Base-by-base conservation (phyloP, 2,113 vertebrate genomes). In the Hippoglossus stenolepis region DNA sequence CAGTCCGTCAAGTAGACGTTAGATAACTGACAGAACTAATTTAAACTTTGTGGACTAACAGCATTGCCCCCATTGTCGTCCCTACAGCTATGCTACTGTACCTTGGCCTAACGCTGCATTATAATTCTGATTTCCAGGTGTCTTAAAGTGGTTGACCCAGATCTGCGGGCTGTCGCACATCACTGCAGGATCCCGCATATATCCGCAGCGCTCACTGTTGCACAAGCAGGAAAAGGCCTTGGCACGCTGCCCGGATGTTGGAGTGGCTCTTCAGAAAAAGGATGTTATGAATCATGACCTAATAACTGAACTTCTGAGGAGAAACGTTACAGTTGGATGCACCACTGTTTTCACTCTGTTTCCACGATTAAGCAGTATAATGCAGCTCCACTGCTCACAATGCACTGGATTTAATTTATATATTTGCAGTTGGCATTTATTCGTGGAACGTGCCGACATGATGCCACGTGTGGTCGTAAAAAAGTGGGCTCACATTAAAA, bases 121-220 rank as follows among this genome's bases (percentile, higher is more conserved):
- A 4, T 28, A 28, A 28, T 28, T 28, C 3, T 28, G 28, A 28
- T 28, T 4, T 28, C 28, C 3, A 28, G 28, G 28, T 5, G 28
- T 28, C 28, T 28, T 28, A 28, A 28, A 28, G 28, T 26, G 28
- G 4, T 13, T 13, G 40, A 43, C 40, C 10, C 40, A 35, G 3
- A 35, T 35, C 31, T 35, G 31, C 26, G 26, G 26, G 26, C 26
- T 2, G 40, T 12, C 2, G 40, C 45, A 47, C 13, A 15, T 47
- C 28, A 5, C 45, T 47, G 45, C 14, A 15, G 45, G 45, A 47
- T 15, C 12, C 11, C 3, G 45, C 15, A 51, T 31, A 14, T 61
- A 53, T 77, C 2, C 76, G 64, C 82, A 78, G 28, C 5, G 10
- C 9, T 26, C 73, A 59, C 78, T 64, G 70, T n/a, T 77, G 65